Percentiles rank a stretch among this genome's conserved stretches.
phyloP scores from a whole-genome alignment of 2,797 vertebrate genomes.

The Lepus townsendii region DNA sequence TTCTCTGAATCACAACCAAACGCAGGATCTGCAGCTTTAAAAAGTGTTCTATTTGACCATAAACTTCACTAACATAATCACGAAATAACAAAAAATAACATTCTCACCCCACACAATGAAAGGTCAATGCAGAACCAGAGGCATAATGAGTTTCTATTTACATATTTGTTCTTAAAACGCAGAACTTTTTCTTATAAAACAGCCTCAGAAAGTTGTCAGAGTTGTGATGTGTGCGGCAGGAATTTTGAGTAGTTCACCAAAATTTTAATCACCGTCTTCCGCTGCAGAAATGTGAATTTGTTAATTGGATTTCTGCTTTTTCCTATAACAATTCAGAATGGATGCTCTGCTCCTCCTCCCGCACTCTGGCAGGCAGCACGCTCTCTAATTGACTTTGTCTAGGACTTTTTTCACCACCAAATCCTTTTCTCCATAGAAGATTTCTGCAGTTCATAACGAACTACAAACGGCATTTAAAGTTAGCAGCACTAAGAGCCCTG shows the following conservation, averaged over 20 bases:
- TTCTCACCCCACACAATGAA: constrained; percentile 44
- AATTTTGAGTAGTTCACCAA: constrained; percentile 66
- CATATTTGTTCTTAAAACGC: constrained; percentile 70
- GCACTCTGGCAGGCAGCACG: constrained; percentile 58
- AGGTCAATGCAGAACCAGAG: constrained; percentile 70
- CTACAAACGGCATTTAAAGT: constrained; percentile 67
- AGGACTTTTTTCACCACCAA: constrained; percentile 47
- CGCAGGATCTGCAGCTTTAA: not conserved
- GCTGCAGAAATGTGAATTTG: constrained; percentile 59
- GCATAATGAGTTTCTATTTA: constrained; percentile 69
- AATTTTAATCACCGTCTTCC: constrained; percentile 73
- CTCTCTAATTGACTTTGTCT: constrained; percentile 70
- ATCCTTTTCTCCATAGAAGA: constrained; percentile 52
- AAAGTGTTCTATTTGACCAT: constrained; percentile 39
- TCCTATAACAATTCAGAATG: constrained; percentile 19
- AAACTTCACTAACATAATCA: constrained; percentile 57
- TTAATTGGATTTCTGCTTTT: constrained; percentile 72
- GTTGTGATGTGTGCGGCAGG: constrained; percentile 23
- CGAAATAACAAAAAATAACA: constrained; percentile 62
- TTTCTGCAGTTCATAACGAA: constrained; percentile 67
- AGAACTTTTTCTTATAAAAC: constrained; percentile 31
- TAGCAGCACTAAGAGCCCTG: constrained; percentile 51
- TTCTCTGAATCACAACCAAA: constrained; percentile 22
- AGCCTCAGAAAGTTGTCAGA: constrained; percentile 51
- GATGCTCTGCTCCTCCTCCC: not conserved